Percentiles rank a stretch among this genome's conserved stretches.
phyloP scores from a whole-genome alignment of 2,797 vertebrate genomes.

The Brachymystax lenok region DNA sequence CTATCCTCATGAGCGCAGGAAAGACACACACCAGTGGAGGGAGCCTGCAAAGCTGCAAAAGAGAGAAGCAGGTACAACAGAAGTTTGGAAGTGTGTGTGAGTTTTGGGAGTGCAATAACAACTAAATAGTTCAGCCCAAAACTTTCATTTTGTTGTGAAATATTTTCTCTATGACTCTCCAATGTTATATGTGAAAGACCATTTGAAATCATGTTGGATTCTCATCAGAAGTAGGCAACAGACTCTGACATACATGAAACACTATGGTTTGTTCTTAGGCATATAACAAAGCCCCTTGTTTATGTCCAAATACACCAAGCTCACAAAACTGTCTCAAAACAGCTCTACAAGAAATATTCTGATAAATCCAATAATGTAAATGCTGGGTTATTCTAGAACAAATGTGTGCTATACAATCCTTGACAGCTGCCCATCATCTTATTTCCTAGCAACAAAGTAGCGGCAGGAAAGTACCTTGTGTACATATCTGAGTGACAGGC shows the following conservation, averaged over 20 bases:
- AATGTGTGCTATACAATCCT: conserved; percentile 15
- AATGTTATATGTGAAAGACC: too few species aligned
- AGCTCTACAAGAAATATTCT: neutral
- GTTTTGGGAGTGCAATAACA: neutral
- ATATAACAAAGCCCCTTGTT: neutral
- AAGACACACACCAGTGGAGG: conserved; percentile 49
- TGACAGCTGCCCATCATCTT: conserved; percentile 33
- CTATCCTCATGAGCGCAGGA: conserved; percentile 66
- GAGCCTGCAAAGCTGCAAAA: conserved; percentile 49
- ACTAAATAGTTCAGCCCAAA: neutral
- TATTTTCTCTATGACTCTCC: too few species aligned
- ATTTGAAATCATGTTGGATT: neutral
- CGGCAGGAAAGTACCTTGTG: conserved; percentile 65
- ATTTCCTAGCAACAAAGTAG: conserved; percentile 53
- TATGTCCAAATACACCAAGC: neutral
- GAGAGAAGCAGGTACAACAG: conserved; percentile 5
- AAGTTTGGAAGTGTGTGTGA: neutral
- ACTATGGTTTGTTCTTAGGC: neutral
- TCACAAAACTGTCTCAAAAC: neutral
- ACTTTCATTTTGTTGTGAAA: too few species aligned
- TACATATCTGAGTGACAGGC: conserved; percentile 72
- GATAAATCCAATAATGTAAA: neutral
- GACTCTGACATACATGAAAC: neutral
- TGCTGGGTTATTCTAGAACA: neutral
- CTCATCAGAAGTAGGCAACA: neutral